A percentile compares a stretch with the other conserved stretches of the same genome.
Conservation (phyloP, 1,140 invertebrate genomes). For the Mercenaria mercenaria region DNA sequence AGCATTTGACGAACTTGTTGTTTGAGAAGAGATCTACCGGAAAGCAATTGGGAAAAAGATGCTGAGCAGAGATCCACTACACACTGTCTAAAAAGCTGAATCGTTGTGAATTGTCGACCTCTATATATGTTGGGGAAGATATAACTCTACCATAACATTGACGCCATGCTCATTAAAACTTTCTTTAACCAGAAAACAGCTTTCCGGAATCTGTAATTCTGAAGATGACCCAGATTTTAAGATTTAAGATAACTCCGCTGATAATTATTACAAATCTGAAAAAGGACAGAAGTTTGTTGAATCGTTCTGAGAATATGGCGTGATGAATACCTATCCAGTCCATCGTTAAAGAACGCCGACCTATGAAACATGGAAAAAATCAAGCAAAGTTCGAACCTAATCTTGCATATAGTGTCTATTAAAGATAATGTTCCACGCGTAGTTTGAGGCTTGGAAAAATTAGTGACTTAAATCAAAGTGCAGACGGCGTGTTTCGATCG, state of each 20-base stretch:
- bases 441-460: conserved; percentile 29
- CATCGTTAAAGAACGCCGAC: conserved; percentile 8
- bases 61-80: not conserved
- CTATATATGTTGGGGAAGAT: conserved; percentile 22
- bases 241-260: not conserved
- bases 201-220: not conserved
- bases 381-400: not conserved
- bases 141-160: not conserved
- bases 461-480: not conserved
- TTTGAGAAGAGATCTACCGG: not conserved
- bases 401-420: not conserved
- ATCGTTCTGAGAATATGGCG: conserved; percentile 39
- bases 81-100: not conserved
- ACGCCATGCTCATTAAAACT: conserved; percentile 5
- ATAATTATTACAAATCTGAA: conserved; percentile 41
- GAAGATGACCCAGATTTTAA: not conserved
- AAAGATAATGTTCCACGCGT: conserved; percentile 35
- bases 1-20: conserved; percentile 21
- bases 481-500: not conserved
- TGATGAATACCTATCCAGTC: conserved; percentile 45
- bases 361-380: not conserved
- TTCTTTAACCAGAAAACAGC: not conserved
- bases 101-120: conserved; percentile 24
- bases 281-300: conserved; percentile 40
- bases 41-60: conserved; percentile 18